Conservation (phyloP, 2,113 vertebrate genomes). For the Murina feae region DNA sequence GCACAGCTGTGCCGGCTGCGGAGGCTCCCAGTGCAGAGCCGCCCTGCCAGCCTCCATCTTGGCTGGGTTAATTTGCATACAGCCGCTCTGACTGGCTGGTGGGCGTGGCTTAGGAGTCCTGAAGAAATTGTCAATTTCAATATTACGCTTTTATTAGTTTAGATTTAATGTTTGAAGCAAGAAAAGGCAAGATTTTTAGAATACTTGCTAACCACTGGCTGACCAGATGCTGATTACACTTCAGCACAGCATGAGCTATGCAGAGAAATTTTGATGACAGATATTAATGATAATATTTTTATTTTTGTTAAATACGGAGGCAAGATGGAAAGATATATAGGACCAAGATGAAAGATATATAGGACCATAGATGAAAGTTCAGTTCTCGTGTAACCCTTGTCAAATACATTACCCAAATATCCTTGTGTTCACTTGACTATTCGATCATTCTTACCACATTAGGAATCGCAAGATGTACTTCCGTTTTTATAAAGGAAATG, state of each 20-base stretch:
- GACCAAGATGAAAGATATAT: no score
- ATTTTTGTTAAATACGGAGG: background rate
- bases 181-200: conserved; percentile 16
- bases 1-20: no score
- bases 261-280: background rate
- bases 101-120: no score
- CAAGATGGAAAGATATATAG: background rate
- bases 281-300: background rate
- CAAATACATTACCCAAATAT: background rate
- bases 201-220: background rate
- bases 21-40: no score
- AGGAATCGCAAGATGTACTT: conserved; percentile 83
- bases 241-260: background rate
- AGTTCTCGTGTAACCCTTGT: background rate
- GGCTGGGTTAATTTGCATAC: no score
- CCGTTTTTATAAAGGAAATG: conserved; percentile 81
- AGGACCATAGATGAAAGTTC: background rate
- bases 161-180: conserved; percentile 16
- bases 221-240: background rate
- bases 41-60: no score
- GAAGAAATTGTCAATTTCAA: no score
- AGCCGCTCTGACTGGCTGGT: no score
- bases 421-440: background rate
- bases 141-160: no score
- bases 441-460: conserved; percentile 81